These are phyloP conservation scores for Poecilus cupreus DNA, from an alignment of 2,888 invertebrate genomes.

Conservation along the genomic window DNA sequence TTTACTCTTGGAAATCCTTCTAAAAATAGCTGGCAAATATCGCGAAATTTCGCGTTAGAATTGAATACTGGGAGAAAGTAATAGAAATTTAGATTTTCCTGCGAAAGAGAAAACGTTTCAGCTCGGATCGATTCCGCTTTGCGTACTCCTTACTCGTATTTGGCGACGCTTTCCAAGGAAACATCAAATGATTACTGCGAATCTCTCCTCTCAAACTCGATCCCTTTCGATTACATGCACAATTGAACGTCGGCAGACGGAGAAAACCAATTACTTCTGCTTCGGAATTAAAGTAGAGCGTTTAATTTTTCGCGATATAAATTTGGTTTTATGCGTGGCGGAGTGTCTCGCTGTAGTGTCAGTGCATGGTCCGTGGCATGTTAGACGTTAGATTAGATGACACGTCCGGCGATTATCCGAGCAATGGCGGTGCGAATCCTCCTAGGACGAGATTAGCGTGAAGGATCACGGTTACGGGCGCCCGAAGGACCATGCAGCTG, in stretches of 20 bases:
- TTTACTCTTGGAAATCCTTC: too few relatives aligned
- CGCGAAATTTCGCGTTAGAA: not conserved
- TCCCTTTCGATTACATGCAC: slow-evolving; percentile 57
- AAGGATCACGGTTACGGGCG: slow-evolving; percentile 40
- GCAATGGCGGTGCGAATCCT: slow-evolving; percentile 38
- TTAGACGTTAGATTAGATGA: slow-evolving; percentile 50
- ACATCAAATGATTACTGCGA: slow-evolving; percentile 40
- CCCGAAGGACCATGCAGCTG: slow-evolving; percentile 21
- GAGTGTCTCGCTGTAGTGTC: too few relatives aligned
- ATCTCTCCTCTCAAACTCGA: not conserved
- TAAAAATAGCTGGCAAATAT: not conserved
- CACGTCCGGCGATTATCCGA: slow-evolving; percentile 50
- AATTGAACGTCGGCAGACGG: slow-evolving; percentile 50
- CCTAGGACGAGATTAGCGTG: slow-evolving; percentile 54
- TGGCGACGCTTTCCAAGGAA: slow-evolving; percentile 9
- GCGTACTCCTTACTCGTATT: not conserved
- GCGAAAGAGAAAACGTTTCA: not conserved
- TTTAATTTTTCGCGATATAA: slow-evolving; percentile 48
- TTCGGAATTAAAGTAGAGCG: slow-evolving; percentile 50
- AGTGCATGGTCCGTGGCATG: not conserved
- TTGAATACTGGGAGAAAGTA: slow-evolving; percentile 9
- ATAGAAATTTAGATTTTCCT: slow-evolving; percentile 33
- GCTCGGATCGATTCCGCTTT: not conserved
- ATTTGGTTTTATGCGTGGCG: slow-evolving; percentile 42
- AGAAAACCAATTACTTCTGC: slow-evolving; percentile 55